phyloP scores from a whole-genome alignment of 1,140 invertebrate species.

The Drosophila biarmipes region DNA sequence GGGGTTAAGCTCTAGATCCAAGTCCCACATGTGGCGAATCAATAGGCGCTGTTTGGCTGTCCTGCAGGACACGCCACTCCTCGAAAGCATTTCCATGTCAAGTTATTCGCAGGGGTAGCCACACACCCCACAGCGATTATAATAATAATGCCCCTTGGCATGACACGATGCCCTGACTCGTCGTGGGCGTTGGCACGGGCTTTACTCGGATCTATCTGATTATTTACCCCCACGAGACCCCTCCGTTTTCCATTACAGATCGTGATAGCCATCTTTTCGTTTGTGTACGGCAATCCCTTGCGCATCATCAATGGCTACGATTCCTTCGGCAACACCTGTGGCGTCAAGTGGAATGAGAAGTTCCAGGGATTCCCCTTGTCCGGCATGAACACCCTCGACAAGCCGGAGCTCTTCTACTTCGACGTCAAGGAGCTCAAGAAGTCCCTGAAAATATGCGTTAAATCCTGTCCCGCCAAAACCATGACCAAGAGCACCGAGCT shows the following conservation, averaged over 20 bases:
- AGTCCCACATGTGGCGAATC: constrained; percentile 15
- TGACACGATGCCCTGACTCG: constrained; percentile 34
- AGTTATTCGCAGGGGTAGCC: constrained; percentile 20
- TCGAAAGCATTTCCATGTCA: constrained; percentile 17
- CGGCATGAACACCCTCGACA: constrained; percentile 92
- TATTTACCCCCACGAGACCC: constrained; percentile 7
- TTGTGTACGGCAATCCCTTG: constrained; percentile 94
- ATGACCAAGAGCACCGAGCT: constrained; percentile 89
- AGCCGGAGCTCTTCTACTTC: constrained; percentile 93
- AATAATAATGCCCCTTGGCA: constrained; percentile 36
- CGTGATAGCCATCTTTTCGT: constrained; percentile 93
- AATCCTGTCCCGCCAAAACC: constrained; percentile 91
- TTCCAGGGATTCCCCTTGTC: constrained; percentile 90
- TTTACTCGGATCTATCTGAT: constrained; percentile 12
- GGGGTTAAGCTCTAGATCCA: not conserved
- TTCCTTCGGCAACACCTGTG: constrained; percentile 98
- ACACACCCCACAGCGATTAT: constrained; percentile 21
- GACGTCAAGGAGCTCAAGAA: constrained; percentile 90
- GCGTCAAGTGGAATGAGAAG: constrained; percentile 91
- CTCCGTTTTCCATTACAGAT: constrained; percentile 85
- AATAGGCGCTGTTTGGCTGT: constrained; percentile 14
- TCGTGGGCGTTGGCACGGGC: constrained; percentile 54
- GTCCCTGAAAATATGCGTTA: constrained; percentile 95
- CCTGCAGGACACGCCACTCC: constrained; percentile 31
- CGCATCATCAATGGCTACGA: constrained; percentile 96